Percentiles rank a stretch among this genome's conserved stretches.
Conservation (phyloP, 2,888 invertebrate genomes). For the Pecten maximus region DNA sequence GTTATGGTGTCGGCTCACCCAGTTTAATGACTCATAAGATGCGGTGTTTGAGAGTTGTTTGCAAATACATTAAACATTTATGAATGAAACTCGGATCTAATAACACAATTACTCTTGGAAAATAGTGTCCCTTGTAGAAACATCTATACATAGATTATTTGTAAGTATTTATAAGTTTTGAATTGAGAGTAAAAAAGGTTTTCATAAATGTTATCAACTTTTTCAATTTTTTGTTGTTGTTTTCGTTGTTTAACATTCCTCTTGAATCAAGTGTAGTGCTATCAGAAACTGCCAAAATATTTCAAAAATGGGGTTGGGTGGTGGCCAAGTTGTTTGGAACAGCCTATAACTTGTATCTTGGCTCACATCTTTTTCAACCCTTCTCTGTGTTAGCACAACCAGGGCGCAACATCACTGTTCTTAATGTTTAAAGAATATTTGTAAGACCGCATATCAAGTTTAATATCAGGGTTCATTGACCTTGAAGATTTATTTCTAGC, state of each 20-base stretch:
- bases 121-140: background rate
- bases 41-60: background rate
- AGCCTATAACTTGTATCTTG: background rate
- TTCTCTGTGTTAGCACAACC: background rate
- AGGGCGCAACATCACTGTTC: background rate
- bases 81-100: background rate
- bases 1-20: background rate
- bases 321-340: background rate
- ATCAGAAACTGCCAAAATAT: conserved; percentile 13
- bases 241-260: background rate
- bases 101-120: background rate
- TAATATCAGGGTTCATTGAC: background rate
- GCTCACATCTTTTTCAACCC: background rate
- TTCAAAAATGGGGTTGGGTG: background rate
- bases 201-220: no score
- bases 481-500: background rate
- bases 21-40: background rate
- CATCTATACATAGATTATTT: background rate
- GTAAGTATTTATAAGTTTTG: no score
- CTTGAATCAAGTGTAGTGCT: background rate
- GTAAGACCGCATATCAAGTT: background rate
- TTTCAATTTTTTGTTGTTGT: background rate
- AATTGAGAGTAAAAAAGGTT: no score
- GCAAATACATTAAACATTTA: background rate
- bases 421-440: background rate